Conservation (phyloP, 2,113 vertebrate species). For the Psilopogon haemacephalus region DNA sequence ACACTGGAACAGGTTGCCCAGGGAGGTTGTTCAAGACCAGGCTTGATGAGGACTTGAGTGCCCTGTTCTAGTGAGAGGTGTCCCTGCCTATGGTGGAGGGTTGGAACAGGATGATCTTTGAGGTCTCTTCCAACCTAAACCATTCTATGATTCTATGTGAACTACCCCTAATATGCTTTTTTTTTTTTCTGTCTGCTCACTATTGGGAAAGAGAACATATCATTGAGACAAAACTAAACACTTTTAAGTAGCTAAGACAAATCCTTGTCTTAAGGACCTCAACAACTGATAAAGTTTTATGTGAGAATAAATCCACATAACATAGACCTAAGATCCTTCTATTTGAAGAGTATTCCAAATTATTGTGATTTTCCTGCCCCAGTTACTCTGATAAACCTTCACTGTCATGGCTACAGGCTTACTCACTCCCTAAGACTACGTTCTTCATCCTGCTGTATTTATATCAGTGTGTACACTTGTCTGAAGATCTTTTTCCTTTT, state of each 20-base stretch:
- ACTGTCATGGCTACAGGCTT: background rate
- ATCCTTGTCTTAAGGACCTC: background rate
- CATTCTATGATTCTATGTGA: no score
- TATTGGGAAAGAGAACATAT: background rate
- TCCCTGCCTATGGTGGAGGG: no score
- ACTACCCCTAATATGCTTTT: background rate
- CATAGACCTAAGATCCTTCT: background rate
- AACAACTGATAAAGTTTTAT: background rate
- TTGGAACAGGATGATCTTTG: no score
- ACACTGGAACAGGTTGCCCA: no score
- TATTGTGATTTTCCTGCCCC: background rate
- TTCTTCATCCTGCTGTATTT: background rate
- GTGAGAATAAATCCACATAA: background rate
- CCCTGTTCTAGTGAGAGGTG: no score
- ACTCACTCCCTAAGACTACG: background rate
- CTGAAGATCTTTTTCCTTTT: background rate
- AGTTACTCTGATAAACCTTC: background rate
- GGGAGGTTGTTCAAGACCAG: no score
- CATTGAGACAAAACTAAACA: background rate
- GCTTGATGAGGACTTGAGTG: no score
- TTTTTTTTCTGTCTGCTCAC: background rate
- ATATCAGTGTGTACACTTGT: background rate
- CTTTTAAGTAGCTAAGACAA: background rate
- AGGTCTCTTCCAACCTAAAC: no score
- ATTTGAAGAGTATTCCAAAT: background rate